Percentiles rank a stretch among this genome's conserved stretches.
phyloP scores from a whole-genome alignment of 2,888 invertebrate species.

The Seira musarum region DNA sequence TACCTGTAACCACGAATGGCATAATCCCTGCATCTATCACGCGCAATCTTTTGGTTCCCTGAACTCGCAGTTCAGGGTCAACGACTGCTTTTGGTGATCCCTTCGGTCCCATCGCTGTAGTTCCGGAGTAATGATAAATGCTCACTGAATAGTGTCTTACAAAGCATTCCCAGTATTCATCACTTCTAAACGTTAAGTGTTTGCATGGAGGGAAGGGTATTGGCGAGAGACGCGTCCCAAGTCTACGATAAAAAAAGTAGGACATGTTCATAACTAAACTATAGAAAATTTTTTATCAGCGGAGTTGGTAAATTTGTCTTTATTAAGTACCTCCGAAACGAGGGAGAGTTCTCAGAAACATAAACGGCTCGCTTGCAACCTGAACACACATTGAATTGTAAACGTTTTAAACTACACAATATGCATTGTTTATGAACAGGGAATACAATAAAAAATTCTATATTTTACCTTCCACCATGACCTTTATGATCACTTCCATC shows the following conservation, averaged over 20 bases:
- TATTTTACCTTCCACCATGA: slow-evolving; percentile 66
- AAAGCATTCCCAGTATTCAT: slow-evolving; percentile 68
- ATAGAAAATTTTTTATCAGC: too few relatives aligned
- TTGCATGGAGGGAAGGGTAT: slow-evolving; percentile 63
- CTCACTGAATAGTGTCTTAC: slow-evolving; percentile 61
- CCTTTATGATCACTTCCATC: slow-evolving; percentile 65
- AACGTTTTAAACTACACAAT: not conserved
- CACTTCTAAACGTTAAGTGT: slow-evolving; percentile 60
- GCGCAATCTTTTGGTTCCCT: slow-evolving; percentile 65
- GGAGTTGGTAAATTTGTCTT: not conserved
- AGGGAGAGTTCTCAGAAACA: slow-evolving; percentile 67
- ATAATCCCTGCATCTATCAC: slow-evolving; percentile 68
- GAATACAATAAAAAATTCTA: not conserved
- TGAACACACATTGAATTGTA: too few relatives aligned
- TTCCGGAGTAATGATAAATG: slow-evolving; percentile 66
- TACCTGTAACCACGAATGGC: slow-evolving; percentile 54
- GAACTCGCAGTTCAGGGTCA: slow-evolving; percentile 65
- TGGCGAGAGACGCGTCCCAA: slow-evolving; percentile 40
- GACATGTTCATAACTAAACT: too few relatives aligned
- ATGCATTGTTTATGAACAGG: not conserved
- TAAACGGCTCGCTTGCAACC: slow-evolving; percentile 67
- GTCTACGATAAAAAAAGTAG: too few relatives aligned
- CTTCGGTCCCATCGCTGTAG: slow-evolving; percentile 66
- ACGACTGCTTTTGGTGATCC: slow-evolving; percentile 62
- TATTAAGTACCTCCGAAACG: slow-evolving; percentile 49